Evolutionary conservation across 2,797 vertebrate species (phyloP).

Genomic region (Cercopithecus diana): DNA sequence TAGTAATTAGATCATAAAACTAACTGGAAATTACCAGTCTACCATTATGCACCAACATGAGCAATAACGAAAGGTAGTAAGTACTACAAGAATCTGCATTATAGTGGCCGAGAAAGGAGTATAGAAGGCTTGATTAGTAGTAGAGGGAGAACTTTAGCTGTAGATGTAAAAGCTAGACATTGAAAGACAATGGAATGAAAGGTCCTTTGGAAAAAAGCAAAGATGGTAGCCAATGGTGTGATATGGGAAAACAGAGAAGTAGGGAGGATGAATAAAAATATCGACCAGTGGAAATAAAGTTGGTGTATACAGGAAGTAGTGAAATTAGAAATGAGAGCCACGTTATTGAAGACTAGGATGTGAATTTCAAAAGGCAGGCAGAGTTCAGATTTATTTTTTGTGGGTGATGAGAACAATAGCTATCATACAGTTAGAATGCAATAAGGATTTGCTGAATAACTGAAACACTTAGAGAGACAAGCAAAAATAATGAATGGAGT

Average conservation of each 20-base stretch:
- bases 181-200: background rate
- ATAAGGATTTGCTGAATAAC: background rate
- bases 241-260: background rate
- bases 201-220: background rate
- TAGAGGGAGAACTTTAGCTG: background rate
- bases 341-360: background rate
- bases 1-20: conserved; percentile 35
- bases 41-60: background rate
- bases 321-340: conserved; percentile 30
- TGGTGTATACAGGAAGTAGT: background rate
- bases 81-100: background rate
- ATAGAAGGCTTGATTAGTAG: background rate
- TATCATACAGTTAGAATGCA: background rate
- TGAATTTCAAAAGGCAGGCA: background rate
- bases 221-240: background rate
- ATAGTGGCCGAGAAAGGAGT: background rate
- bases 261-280: background rate
- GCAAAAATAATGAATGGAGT: conserved; percentile 13
- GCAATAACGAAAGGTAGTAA: background rate
- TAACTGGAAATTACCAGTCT: conserved; percentile 25
- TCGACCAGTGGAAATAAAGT: background rate
- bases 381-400: conserved; percentile 18
- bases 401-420: background rate
- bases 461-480: conserved; percentile 4
- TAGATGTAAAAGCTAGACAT: background rate